Evolutionary conservation across 2,113 vertebrate species (phyloP), one percentile per base, ranked within the genome.

Genomic region (Vidua chalybeata): DNA sequence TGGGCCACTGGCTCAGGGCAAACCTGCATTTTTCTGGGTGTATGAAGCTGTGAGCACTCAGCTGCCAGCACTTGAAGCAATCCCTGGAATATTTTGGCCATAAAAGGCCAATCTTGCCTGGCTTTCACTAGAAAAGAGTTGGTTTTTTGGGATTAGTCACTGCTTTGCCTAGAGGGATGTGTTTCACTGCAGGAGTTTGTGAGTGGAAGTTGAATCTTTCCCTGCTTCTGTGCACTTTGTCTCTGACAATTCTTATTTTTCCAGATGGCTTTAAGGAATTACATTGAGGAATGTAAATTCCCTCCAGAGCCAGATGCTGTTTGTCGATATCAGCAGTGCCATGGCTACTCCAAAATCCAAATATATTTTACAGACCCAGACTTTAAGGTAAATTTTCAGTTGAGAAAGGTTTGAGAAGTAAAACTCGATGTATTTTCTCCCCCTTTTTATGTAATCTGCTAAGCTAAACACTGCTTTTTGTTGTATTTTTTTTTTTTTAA

Each of bases 291-390:
- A 66, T 99, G 99, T 95, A 98, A 48, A 93, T 99, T 99, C 93
- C 99, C 99, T 46, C 99, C 99, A 43, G 80, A 96, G 43, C 98
- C 99, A 7, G 98, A 99, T 91, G 99, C 98, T 11, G 13, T 99
- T 35, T 99, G 99, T 96, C 98, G 98, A 6, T 98, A 98, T 15
- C 98, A 97, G 45, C 98, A 98, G 31, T 99, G 98, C 84, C 93
- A 86, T 33, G 96, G 97, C 18, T 92, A 97, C 84, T 96, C 97
- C 49, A 99, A 99, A 97, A 83, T 97, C 54, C 98, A 99, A 84
- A 99, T 99, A 72, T 99, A 98, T 96, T 98, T 99, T 86, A 99
- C 98, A 14, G 99, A 99, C 62, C 99, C 99, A 13, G 99, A 99
- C 94, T 99, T 99, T 78, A 99, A 99, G 98, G 99, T 99, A 98